Conservation (phyloP, 2,797 vertebrate genomes). For the Myoxocephalus aenaeus region DNA sequence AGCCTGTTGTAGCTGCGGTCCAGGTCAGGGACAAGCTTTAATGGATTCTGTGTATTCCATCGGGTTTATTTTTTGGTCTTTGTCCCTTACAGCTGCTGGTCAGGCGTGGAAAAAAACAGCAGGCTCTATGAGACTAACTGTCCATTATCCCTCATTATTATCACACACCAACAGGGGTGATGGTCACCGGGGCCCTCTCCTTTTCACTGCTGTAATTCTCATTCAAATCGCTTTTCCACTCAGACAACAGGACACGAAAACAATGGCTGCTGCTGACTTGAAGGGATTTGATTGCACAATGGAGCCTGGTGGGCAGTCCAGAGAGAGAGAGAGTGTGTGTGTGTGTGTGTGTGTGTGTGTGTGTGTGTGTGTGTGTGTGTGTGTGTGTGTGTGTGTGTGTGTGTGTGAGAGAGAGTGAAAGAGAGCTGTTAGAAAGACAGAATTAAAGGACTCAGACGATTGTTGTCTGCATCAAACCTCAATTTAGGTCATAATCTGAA, state of each 20-base stretch:
- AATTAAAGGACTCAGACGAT: constrained; percentile 12
- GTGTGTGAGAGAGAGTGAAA: neutral
- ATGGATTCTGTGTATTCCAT: constrained; percentile 9
- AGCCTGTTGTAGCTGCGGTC: neutral
- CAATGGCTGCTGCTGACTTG: constrained; percentile 29
- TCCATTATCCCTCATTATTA: constrained; percentile 43
- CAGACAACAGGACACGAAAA: constrained; percentile 30
- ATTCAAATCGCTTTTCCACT: constrained; percentile 31
- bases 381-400: no score
- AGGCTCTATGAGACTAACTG: neutral
- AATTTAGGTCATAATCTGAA: neutral
- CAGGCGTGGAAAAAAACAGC: neutral
- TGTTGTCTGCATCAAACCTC: neutral
- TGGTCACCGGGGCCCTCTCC: constrained; percentile 4
- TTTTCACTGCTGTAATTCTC: constrained; percentile 33
- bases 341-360: no score
- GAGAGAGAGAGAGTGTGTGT: neutral
- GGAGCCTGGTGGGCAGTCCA: neutral
- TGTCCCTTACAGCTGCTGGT: constrained; percentile 11
- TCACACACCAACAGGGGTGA: neutral
- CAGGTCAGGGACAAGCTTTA: neutral
- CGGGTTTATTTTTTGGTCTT: neutral
- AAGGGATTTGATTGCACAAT: constrained; percentile 18
- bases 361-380: no score
- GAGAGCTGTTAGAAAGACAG: constrained; percentile 1